These are phyloP conservation scores for Leuciscus waleckii DNA, from an alignment of 2,797 vertebrate genomes.

Conservation along the genomic window DNA sequence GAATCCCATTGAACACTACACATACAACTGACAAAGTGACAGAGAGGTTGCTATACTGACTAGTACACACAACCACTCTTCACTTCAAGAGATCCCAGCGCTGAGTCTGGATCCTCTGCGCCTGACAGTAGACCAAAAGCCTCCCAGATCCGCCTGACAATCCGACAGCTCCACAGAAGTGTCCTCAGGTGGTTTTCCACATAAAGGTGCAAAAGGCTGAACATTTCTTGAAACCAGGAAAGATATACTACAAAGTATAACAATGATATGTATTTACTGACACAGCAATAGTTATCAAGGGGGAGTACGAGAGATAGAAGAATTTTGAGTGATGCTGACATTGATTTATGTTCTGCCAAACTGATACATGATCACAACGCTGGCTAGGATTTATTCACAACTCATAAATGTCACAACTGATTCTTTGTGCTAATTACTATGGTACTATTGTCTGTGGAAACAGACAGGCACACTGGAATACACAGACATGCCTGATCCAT, in stretches of 20 bases:
- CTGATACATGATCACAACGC: conserved; percentile 14
- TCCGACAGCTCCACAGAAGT: conserved; percentile 35
- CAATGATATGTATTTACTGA: conserved; percentile 9
- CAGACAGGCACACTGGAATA: neutral
- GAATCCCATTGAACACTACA: neutral
- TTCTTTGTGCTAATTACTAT: conserved; percentile 23
- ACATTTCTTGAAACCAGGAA: conserved; percentile 1
- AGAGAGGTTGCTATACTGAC: neutral
- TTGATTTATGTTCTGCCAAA: conserved; percentile 21
- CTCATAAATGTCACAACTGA: conserved; percentile 37
- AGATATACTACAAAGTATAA: neutral
- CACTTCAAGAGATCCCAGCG: neutral
- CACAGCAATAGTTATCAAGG: neutral
- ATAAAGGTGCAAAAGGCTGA: conserved; percentile 3
- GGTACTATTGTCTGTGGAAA: conserved; percentile 14
- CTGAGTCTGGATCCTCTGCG: conserved; percentile 2
- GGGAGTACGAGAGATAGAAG: neutral
- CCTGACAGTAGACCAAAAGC: conserved; percentile 33
- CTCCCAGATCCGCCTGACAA: conserved; percentile 28
- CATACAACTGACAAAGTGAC: neutral
- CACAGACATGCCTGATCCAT: neutral
- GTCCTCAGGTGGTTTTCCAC: conserved; percentile 14
- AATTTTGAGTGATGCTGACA: conserved; percentile 17
- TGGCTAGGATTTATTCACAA: conserved; percentile 16
- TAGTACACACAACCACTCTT: neutral